Evolutionary conservation across 2,888 invertebrate genomes (phyloP), one percentile per base, ranked within the genome.

Genomic region (Hyposoter didymator): DNA sequence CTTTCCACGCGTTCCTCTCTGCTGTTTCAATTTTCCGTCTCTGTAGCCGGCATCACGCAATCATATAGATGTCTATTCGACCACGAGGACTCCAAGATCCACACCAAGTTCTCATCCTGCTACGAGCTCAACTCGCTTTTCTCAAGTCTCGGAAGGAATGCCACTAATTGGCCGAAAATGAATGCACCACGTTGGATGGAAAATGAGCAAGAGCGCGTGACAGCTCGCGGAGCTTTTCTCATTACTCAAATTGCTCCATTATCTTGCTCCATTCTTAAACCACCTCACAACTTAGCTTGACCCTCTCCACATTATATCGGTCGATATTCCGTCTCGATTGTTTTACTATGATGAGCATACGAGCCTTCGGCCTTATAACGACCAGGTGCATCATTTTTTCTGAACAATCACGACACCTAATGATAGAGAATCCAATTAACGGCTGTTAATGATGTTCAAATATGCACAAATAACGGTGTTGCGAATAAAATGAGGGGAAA

Each of bases 161-260:
- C 84, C 89, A 90, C 90, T 92, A 92, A 92, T 92, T 92, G 92
- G 91, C 91, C 92, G 89, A 90, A 92, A 92, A 92, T 92, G 91
- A 92, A 92, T 92, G 90, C 88, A 88, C 82, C 88, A 87, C 88
- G 90, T 87, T 87, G 81, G 81, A 82, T n/a, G 78, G 82, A 87
- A 83, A 81, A 82, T 82, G 76, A 86, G 78, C 80, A 62, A 81
- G 79, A 87, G 78, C 72, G 79, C 88, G 69, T 85, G 84, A 87
- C 86, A 86, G 86, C 85, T 47, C 78, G 52, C 70, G 28, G 35
- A 75, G 64, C 70, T 79, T 45, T 78, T 45, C 78, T 78, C 78
- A 78, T 83, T 74, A 83, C 69, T 73, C 76, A 82, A 78, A 82
- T 74, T 64, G 69, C 82, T 78, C 70, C 39, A 70, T 75, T 84